Evolutionary conservation across 2,888 invertebrate genomes (phyloP).

Genomic region (Hyposoter dolosus): DNA sequence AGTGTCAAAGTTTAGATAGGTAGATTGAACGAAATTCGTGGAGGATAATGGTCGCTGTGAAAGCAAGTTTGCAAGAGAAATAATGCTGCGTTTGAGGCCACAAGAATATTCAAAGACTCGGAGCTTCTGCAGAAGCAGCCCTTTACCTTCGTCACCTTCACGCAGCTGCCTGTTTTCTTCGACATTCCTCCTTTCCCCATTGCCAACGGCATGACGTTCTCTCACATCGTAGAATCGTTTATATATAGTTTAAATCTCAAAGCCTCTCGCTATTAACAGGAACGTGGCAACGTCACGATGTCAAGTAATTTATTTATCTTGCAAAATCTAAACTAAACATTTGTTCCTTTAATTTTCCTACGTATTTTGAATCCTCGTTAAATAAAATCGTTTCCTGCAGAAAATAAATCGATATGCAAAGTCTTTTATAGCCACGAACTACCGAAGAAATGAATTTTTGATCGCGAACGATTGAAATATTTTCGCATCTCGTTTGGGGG

Average conservation of each 20-base stretch:
- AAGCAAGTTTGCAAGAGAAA: not conserved
- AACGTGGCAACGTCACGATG: not conserved
- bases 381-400: not conserved
- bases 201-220: not conserved
- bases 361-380: not conserved
- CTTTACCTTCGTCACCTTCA: not conserved
- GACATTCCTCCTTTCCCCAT: not conserved
- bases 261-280: not conserved
- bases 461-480: not conserved
- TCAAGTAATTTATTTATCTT: constrained; percentile 3
- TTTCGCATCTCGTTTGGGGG: not conserved
- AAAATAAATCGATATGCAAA: not conserved
- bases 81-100: constrained; percentile 18
- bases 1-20: constrained; percentile 27
- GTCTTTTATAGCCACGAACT: not conserved
- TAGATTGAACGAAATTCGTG: not conserved
- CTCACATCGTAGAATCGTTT: constrained; percentile 33
- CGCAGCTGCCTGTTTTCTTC: not conserved
- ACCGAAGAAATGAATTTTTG: not conserved
- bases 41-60: constrained; percentile 20
- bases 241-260: constrained; percentile 62
- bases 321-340: not conserved
- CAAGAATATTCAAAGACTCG: constrained; percentile 29
- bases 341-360: not conserved
- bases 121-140: not conserved